phyloP scores from a whole-genome alignment of 2,888 invertebrate species.

The Sepiola atlantica region DNA sequence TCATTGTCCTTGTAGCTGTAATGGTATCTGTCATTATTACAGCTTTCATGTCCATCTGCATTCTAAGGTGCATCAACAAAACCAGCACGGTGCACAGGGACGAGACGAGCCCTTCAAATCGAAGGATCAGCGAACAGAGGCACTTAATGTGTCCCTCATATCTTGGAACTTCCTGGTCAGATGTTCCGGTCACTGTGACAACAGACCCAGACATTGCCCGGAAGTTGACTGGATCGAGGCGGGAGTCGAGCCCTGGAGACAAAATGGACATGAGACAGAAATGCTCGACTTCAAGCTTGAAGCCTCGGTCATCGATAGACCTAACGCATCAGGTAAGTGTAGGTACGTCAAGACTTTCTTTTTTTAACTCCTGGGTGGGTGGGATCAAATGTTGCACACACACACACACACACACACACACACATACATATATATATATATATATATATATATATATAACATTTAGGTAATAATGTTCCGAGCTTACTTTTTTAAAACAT shows the following conservation, averaged over 20 bases:
- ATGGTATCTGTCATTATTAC: slow-evolving; percentile 32
- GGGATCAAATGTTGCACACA: not conserved
- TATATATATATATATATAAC: not conserved
- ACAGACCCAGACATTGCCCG: not conserved
- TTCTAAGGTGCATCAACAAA: not conserved
- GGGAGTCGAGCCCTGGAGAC: slow-evolving; percentile 2
- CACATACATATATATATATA: not conserved
- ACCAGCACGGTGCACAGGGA: not conserved
- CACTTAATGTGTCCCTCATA: not conserved
- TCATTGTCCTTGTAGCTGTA: not conserved
- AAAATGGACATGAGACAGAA: slow-evolving; percentile 32
- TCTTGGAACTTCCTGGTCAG: not conserved
- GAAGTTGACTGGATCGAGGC: not conserved
- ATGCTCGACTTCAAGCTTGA: not conserved
- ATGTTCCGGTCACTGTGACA: slow-evolving; percentile 12
- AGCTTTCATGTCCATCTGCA: not conserved
- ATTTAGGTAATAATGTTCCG: too few relatives aligned
- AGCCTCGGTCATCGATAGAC: slow-evolving; percentile 1
- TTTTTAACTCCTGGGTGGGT: not conserved
- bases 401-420: not conserved
- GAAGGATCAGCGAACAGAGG: not conserved
- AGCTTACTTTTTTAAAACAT: too few relatives aligned
- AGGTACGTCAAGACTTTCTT: slow-evolving; percentile 19
- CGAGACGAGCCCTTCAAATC: not conserved
- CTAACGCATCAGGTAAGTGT: slow-evolving; percentile 32